Evolutionary conservation across 2,113 vertebrate genomes (phyloP), one percentile per base, ranked within the genome.

Genomic region (Cyphomyrus discorhynchus): DNA sequence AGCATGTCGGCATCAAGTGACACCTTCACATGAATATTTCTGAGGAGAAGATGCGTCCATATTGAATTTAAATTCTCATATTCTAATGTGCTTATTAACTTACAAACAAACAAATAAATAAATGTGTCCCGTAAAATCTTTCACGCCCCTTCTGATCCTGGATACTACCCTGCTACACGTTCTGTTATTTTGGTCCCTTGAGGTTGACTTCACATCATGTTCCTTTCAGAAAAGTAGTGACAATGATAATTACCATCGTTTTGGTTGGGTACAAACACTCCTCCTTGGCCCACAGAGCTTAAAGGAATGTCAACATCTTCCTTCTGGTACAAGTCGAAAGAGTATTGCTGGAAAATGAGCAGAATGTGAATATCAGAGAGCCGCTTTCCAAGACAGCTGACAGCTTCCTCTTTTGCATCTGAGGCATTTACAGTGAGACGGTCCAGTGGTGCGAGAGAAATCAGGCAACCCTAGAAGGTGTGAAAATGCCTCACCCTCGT

Each of bases 341-440:
- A 94, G 84, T 90, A 90, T 66, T 85, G 93, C 97, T 98, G 92
- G 17, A 88, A 88, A 89, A 90, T 42, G 89, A 93, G 17, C 47
- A 42, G 21, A 70, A 49, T 2, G 62, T 50, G 24, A 46, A 74
- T 5, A 6, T 88, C 77, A 89, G 47, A 24, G 27, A 5, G 1
- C 4, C 0, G 11, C 24, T 52, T 52, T 21, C 49, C 17, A 17
- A 11, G 31, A 19, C 21, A 5, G n/a, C 52, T 88, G 39, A 42
- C 15, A 77, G 35, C 70, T 77, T 39, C 21, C 4, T 15, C 70
- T 39, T 17, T 74, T 13, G 10, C n/a, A 35, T 4, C 3, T 11
- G 31, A 74, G 42, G 1, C 31, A 35, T 24, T 19, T n/a, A 88
- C 80, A 9, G 39, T 45, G 17, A 74, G 66, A 35, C 2, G 27